Base-by-base conservation (phyloP, 1,140 invertebrate genomes). In the Drosophila dunni region DNA sequence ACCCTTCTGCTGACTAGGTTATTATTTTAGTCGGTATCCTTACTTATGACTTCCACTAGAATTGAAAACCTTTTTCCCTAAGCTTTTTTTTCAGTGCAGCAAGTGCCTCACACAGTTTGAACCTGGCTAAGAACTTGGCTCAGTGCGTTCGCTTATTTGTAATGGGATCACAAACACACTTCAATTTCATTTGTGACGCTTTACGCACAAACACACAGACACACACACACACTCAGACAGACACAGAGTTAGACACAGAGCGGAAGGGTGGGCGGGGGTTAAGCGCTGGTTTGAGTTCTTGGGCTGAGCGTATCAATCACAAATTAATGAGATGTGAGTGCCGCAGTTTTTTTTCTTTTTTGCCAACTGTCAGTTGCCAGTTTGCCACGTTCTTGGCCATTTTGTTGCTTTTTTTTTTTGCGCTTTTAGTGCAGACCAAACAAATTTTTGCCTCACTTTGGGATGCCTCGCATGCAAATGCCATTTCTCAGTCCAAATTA, bases 281-380 rank as follows among this genome's bases (percentile, higher is more conserved):
- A 29, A 29, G 24, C 24, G 24, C 24, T 29, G 24, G 24, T 29
- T 29, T 29, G 24, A 29, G 24, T 29, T 29, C 24, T 48, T 10
- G 44, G 62, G 69, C 17, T 72, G 76, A 69, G 78, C 84, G 84
- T 88, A 88, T 88, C 84, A 88, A 88, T 88, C 90, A 91, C 90
- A 91, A 91, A 91, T 91, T 91, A 91, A 91, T 91, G 90, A 91
- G 90, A 91, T 91, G 89, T 90, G 90, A 91, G 89, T 91, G 79
- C 81, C 73, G 73, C 81, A 85, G 76, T 79, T 83, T 90, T 82
- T 74, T 68, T 56, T 75, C 75, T 90, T 82, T 74, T 79, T 57
- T 71, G 81, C 61, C 79, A 82, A 73, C 82, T 81, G 75, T 82
- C 80, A 88, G 76, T 89, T 83, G 84, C 75, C 78, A 86, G 64